Evolutionary conservation across 2,797 vertebrate genomes (phyloP).

Genomic region (Pipistrellus nathusii): DNA sequence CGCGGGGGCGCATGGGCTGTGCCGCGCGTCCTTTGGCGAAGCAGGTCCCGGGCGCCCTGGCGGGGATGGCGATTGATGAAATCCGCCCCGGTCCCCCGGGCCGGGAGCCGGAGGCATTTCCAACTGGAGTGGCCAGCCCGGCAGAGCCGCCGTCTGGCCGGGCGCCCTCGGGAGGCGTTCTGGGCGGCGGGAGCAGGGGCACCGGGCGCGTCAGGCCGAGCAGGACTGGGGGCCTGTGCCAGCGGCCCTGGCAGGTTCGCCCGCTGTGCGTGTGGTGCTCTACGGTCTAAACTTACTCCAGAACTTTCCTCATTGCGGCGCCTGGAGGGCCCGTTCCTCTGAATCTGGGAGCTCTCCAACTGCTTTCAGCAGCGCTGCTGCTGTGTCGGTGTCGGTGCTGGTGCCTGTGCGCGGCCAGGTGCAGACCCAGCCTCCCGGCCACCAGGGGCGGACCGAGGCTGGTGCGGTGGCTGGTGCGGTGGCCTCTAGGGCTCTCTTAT

Average conservation of each 20-base stretch:
- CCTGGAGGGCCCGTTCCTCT: slow-evolving; percentile 61
- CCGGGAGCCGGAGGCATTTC: not conserved
- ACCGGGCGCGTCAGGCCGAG: not conserved
- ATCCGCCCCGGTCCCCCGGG: not conserved
- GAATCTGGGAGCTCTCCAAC: slow-evolving; percentile 80
- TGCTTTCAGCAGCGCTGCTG: slow-evolving; percentile 73
- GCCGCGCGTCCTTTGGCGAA: slow-evolving; percentile 51
- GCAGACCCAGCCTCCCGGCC: not conserved
- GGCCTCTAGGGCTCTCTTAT: slow-evolving; percentile 22
- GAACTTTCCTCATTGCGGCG: slow-evolving; percentile 70
- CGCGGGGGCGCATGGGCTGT: slow-evolving; percentile 65
- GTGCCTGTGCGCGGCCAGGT: not conserved
- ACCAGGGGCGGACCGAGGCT: slow-evolving; percentile 14
- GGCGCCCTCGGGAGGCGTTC: not conserved
- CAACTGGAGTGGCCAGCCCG: not conserved
- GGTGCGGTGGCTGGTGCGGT: not conserved
- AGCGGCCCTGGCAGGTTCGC: not conserved
- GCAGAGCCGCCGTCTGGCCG: not conserved
- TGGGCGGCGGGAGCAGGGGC: not conserved
- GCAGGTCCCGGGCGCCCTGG: not conserved
- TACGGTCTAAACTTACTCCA: slow-evolving; percentile 51
- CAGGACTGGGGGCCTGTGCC: not conserved
- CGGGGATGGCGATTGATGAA: not conserved
- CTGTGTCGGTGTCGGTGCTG: not conserved
- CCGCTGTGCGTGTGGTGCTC: not conserved